Percentiles rank a stretch among this genome's conserved stretches.
Conservation (phyloP, 2,113 vertebrate genomes). For the Pica pica region DNA sequence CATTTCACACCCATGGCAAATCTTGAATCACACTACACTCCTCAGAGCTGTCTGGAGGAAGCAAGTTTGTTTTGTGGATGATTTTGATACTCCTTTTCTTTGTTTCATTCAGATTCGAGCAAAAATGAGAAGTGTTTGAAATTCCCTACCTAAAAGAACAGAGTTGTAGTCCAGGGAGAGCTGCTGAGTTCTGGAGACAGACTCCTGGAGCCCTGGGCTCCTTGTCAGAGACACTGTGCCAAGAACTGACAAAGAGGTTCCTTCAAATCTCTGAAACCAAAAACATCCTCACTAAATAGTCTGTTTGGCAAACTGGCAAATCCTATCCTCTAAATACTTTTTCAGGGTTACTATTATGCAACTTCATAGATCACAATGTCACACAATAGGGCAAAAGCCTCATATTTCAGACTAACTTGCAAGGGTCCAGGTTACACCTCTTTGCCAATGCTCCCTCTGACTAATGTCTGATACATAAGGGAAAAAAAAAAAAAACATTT, state of each 20-base stretch:
- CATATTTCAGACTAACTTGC: not conserved
- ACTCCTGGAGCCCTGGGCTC: not conserved
- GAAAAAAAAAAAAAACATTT: not conserved
- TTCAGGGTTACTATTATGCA: not conserved
- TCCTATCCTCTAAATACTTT: not conserved
- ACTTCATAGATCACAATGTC: not conserved
- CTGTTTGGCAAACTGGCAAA: not conserved
- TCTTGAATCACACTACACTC: not conserved
- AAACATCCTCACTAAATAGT: not conserved
- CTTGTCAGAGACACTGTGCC: not conserved
- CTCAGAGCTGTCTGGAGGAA: not conserved
- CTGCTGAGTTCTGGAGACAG: not conserved
- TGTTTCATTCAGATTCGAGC: not conserved
- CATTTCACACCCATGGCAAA: accelerated
- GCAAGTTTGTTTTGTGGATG: not conserved
- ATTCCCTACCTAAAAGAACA: not conserved
- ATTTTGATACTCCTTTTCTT: not conserved
- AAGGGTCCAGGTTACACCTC: not conserved
- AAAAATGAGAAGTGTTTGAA: not conserved
- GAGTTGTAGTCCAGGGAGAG: not conserved
- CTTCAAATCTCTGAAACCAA: not conserved
- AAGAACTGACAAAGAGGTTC: not conserved
- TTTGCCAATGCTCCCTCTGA: not conserved
- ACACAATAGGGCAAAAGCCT: not conserved
- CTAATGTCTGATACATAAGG: not conserved